Evolutionary conservation across 2,113 vertebrate genomes (phyloP).

Genomic region (Pagrus major): DNA sequence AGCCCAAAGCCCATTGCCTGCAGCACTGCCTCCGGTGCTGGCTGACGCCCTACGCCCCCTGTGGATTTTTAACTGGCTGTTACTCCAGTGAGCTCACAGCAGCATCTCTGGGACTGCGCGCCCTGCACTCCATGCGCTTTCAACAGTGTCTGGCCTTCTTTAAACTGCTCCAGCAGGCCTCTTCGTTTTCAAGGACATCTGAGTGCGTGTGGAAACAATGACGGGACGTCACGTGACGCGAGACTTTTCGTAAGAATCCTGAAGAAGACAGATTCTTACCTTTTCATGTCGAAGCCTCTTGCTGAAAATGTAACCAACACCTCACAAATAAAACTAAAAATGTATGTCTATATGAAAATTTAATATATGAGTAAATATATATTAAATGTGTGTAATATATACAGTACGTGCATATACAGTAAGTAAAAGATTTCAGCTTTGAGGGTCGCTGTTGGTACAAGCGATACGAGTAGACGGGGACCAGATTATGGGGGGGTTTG

Average conservation of each 20-base stretch:
- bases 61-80: slow-evolving; percentile 69
- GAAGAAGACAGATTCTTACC: slow-evolving; percentile 40
- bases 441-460: slow-evolving; percentile 68
- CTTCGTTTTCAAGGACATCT: slow-evolving; percentile 33
- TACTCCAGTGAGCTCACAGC: slow-evolving; percentile 59
- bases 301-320: slow-evolving; percentile 79
- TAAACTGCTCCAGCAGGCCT: slow-evolving; percentile 47
- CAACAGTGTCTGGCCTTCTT: slow-evolving; percentile 65
- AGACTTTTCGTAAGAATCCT: slow-evolving; percentile 37
- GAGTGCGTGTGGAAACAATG: slow-evolving; percentile 16
- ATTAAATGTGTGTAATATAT: slow-evolving; percentile 87
- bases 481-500: slow-evolving; percentile 23
- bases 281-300: slow-evolving; percentile 68
- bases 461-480: slow-evolving; percentile 39
- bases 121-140: slow-evolving; percentile 74
- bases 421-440: slow-evolving; percentile 68
- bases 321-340: slow-evolving; percentile 76
- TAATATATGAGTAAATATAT: slow-evolving; percentile 87
- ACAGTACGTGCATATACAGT: slow-evolving; percentile 77
- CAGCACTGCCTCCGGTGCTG: slow-evolving; percentile 67
- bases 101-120: slow-evolving; percentile 58
- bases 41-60: slow-evolving; percentile 49
- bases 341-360: slow-evolving; percentile 83
- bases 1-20: slow-evolving; percentile 64
- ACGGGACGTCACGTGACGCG: slow-evolving; percentile 21